Percentiles rank a stretch among this genome's conserved stretches.
Conservation (phyloP, 2,888 invertebrate genomes). For the Petrolisthes manimaculis region DNA sequence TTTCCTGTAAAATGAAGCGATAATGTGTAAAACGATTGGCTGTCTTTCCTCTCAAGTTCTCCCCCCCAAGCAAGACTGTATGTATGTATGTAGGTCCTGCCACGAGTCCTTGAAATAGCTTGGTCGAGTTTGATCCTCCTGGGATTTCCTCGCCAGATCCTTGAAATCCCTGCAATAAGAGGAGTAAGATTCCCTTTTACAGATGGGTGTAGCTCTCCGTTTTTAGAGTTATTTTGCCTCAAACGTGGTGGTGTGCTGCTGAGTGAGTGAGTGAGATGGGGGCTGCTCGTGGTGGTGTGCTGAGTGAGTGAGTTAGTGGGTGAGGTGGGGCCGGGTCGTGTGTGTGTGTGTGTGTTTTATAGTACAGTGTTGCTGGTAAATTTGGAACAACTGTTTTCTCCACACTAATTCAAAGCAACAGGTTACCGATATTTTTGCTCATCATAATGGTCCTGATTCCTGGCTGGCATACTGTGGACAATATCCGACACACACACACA, state of each 20-base stretch:
- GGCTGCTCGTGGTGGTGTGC: too few species aligned
- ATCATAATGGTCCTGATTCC: too few species aligned
- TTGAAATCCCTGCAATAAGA: background rate
- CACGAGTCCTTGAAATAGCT: constrained; percentile 1
- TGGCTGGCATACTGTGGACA: too few species aligned
- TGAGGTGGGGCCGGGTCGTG: too few species aligned
- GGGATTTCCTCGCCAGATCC: background rate
- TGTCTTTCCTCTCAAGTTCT: background rate
- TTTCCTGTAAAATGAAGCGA: background rate
- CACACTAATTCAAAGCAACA: too few species aligned
- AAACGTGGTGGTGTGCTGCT: background rate
- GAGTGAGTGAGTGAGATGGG: too few species aligned
- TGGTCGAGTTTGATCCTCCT: background rate
- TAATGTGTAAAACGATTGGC: background rate
- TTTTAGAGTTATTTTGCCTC: background rate
- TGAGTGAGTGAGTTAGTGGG: too few species aligned
- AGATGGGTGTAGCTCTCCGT: background rate
- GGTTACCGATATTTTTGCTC: too few species aligned
- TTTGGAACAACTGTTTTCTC: too few species aligned
- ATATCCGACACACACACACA: too few species aligned
- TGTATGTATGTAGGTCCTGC: background rate
- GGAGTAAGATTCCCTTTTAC: background rate
- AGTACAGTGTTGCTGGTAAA: too few species aligned
- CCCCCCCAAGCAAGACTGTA: background rate
- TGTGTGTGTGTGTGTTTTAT: too few species aligned